Base-by-base conservation (phyloP, 2,888 invertebrate genomes). In the Micropterix aruncella region DNA sequence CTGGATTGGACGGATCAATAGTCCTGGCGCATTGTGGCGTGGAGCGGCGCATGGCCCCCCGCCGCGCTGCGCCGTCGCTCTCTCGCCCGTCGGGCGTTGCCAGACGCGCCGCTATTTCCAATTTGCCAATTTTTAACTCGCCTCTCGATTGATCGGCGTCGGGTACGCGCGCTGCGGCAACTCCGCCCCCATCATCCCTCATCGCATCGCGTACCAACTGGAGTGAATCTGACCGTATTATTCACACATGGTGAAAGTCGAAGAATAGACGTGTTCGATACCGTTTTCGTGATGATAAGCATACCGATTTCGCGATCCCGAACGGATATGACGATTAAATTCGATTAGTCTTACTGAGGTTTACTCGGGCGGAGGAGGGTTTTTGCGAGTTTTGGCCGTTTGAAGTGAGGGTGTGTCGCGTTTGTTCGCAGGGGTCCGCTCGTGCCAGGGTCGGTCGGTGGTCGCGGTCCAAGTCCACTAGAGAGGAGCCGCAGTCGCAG, bases 311-410 rank as follows among this genome's bases (percentile, higher is more conserved):
- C 57, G 61, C 54, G 67, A 71, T 70, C 69, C 65, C 27, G 50
- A 57, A 65, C 62, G 70, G 67, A 68, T 60, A 65, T 70, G 70
- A 70, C 62, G 55, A 58, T 58, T 56, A 60, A 64, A 27, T 27
- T 27, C 66, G 71, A 70, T 71, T 70, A 70, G 70, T 71, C 70
- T 71, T 71, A 66, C 70, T 71, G 71, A 70, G 51, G 19, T 3
- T 41, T 18, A 17, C 38, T 15, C 40, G 15, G 36, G 16, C 27
- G 39, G 41, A 40, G 38, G 9, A 17, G 40, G 37, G 3, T 19
- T 7, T 16, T 2, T 9, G 39, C 18, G 36, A 19, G 17, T 19
- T 40, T 14, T 16, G 9, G 45, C 41, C 41, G 17, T 37, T 18
- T 46, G 51, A 41, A 47, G 46, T 50, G 50, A 49, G 45, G 46